Evolutionary conservation across 2,113 vertebrate genomes (phyloP).

Genomic region (Pavo muticus): DNA sequence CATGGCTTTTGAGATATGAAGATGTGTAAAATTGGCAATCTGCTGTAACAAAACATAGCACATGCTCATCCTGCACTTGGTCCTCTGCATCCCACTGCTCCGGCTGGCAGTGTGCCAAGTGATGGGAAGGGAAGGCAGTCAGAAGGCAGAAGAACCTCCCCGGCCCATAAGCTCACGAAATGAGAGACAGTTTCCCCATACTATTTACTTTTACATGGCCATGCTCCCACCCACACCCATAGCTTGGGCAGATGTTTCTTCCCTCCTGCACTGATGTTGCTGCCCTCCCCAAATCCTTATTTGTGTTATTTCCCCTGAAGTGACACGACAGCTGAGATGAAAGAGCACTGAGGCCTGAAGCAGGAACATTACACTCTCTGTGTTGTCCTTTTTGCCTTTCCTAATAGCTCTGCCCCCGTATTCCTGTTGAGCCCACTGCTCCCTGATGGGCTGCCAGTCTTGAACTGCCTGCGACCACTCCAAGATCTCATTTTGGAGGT

Average conservation of each 20-base stretch:
- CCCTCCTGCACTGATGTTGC: accelerated
- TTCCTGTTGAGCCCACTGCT: neutral
- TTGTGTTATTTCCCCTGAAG: neutral
- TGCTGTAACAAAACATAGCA: accelerated
- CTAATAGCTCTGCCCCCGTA: accelerated
- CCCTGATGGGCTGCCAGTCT: neutral
- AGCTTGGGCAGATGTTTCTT: neutral
- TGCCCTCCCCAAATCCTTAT: neutral
- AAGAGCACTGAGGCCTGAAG: neutral
- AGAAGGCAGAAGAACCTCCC: neutral
- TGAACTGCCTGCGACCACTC: accelerated
- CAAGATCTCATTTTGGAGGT: neutral
- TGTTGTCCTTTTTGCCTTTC: neutral
- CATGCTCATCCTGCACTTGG: neutral
- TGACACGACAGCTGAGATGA: neutral
- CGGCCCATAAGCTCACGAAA: neutral
- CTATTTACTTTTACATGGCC: accelerated
- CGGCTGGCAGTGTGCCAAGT: neutral
- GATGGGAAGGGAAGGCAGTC: neutral
- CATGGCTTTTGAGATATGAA: neutral
- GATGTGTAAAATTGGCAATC: neutral
- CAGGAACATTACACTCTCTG: neutral
- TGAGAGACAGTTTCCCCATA: accelerated
- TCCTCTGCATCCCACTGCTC: neutral
- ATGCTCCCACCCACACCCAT: accelerated